Evolutionary conservation across 1,140 invertebrate species (phyloP), one percentile per base, ranked within the genome.

Genomic region (Calephelis nemesis): DNA sequence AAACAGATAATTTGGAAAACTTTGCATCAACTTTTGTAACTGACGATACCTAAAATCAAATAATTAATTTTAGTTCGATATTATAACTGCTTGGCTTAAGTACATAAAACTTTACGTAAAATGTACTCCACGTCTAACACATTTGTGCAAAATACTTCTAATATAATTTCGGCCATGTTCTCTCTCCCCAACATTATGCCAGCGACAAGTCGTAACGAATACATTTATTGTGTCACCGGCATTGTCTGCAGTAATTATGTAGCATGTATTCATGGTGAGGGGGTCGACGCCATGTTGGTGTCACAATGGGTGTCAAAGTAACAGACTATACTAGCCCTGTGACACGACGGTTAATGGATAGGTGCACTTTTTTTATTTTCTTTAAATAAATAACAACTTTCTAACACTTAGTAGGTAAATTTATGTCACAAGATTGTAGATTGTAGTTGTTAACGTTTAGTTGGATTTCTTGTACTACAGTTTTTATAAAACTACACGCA

Each of bases 201-300:
- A 42, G 70, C 74, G 68, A 68, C 74, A 67, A 60, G 54, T 60
- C 54, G 62, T 58, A 62, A 68, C 69, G 62, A 70, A 42, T 70
- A 47, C 50, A 49, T 54, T 62, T 64, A 69, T 67, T 72, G 70
- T 72, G 52, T 62, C 62, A 52, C 45, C 39, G 42, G 52, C 68
- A 75, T 75, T 75, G 70, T 75, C 67, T 65, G 65, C 62, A 39
- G 68, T 75, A 75, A 75, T 75, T 75, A 75, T 72, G 72, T 73
- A 73, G 64, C 70, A 70, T 50, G 66, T 67, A 75, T 72, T 74
- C 70, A 71, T 72, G 65, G 60, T 19, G 54, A 48, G 49, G 52
- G n/a, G 42, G 8, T 9, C 42, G 64, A 45, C n/a, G 63, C 19
- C 65, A 63, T 42, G 50, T 52, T 49, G 69, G 62, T 49, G 19